Evolutionary conservation across 2,113 vertebrate genomes (phyloP), one percentile per base, ranked within the genome.

Genomic region (Eclectus roratus): DNA sequence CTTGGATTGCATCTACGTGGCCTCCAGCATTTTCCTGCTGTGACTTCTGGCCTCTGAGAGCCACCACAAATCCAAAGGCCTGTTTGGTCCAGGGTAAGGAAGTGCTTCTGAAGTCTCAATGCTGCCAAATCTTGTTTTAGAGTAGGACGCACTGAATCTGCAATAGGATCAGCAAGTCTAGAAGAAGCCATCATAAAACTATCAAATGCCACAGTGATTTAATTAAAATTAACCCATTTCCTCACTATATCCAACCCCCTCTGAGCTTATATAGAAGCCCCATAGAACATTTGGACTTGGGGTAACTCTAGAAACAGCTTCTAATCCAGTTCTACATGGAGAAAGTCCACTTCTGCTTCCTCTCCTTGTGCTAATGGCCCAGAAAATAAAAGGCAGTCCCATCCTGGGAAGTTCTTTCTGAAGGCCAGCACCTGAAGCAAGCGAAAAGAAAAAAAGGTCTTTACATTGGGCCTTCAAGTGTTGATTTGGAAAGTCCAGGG

Each of bases 41-140:
- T 58, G 13, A 29, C 56, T 70, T 74, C 74, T 50, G 1, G 31
- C 64, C 93, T 92, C 92, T 4, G 80, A 96, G 83, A 95, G 85
- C 92, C 52, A 85, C 86, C 69, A 37, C 4, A 44, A 82, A 85
- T 64, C 85, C 94, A 93, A 94, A 97, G 96, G 92, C 87, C 76
- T 35, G 5, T 97, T 96, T 98, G 97, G 97, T 98, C 97, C 96
- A 33, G 83, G 81, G 72, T 77, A 46, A 95, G 77, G 66, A 84
- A 92, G 55, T 4, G 74, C 35, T 77, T 93, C 91, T 94, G 56
- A 80, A 89, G 80, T 76, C 89, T 83, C 91, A 92, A 39, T 7
- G 10, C 78, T 96, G 91, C 87, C 94, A 91, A 73, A 84, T 78
- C 61, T 91, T 71, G 71, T 74, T 92, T 52, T 85, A 88, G 78